Evolutionary conservation across 2,113 vertebrate genomes (phyloP).

Genomic region (Lanius ludovicianus): DNA sequence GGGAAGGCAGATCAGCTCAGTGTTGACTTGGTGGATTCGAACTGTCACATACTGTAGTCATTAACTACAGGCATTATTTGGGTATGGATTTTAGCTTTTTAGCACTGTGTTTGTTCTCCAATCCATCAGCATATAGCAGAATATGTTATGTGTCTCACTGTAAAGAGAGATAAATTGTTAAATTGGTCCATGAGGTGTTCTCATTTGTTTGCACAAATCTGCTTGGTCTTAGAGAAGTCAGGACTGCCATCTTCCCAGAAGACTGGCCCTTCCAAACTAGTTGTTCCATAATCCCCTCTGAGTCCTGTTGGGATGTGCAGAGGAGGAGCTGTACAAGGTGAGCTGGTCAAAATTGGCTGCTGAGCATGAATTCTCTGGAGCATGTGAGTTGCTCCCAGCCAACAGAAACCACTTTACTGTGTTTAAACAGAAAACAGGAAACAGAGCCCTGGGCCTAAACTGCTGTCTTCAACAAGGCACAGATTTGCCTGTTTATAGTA

Average conservation of each 20-base stretch:
- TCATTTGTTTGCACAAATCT: not conserved
- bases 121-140: not conserved
- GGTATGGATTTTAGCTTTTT: not conserved
- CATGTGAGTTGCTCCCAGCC: not conserved
- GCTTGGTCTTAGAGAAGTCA: not conserved
- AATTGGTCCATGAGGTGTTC: not conserved
- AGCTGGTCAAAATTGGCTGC: not conserved
- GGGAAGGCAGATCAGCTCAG: not conserved
- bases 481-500: not conserved
- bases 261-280: not conserved
- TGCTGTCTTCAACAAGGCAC: not conserved
- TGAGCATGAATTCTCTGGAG: not conserved
- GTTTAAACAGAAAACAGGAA: not conserved
- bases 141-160: not conserved
- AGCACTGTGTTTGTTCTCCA: not conserved
- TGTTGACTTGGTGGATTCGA: not conserved
- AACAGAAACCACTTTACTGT: not conserved
- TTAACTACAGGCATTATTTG: not conserved
- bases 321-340: not conserved
- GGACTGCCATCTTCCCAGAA: not conserved
- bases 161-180: not conserved
- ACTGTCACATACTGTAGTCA: not conserved
- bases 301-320: not conserved
- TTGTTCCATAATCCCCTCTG: not conserved
- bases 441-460: not conserved